Percentiles rank a stretch among this genome's conserved stretches.
phyloP scores from a whole-genome alignment of 2,113 vertebrate genomes.

The Cranoglanis bouderius region DNA sequence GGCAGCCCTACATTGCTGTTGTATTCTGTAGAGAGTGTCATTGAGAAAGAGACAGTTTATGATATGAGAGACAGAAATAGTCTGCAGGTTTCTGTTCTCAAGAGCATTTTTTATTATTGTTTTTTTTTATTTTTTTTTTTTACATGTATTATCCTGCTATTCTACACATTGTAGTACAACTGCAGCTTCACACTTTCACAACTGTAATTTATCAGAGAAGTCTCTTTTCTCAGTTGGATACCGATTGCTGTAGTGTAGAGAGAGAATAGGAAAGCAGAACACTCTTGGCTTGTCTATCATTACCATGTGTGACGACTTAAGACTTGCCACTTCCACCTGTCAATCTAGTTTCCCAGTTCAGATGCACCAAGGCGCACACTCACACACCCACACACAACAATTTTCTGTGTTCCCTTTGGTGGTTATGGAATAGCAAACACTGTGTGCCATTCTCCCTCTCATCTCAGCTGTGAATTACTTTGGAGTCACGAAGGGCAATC shows the following conservation, averaged over 20 bases:
- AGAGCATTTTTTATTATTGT: neutral
- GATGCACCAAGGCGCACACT: neutral
- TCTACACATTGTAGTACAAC: neutral
- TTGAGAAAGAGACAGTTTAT: neutral
- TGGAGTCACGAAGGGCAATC: slow-evolving; percentile 61
- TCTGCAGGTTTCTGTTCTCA: neutral
- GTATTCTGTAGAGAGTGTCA: neutral
- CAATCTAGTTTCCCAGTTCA: slow-evolving; percentile 12
- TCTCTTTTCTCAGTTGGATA: slow-evolving; percentile 31
- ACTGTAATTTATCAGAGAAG: slow-evolving; percentile 27
- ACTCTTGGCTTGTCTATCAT: slow-evolving; percentile 1
- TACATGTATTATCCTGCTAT: neutral
- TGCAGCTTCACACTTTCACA: slow-evolving; percentile 21
- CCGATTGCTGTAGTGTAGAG: slow-evolving; percentile 41
- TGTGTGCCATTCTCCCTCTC: slow-evolving; percentile 47
- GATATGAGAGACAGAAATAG: neutral
- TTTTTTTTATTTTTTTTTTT: neutral
- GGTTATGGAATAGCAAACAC: slow-evolving; percentile 44
- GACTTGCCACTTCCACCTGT: neutral
- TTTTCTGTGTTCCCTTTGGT: neutral
- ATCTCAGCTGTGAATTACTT: slow-evolving; percentile 67
- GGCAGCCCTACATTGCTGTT: neutral
- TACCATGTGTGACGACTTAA: neutral
- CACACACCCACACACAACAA: neutral
- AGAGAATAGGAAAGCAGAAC: slow-evolving; percentile 47